Evolutionary conservation across 2,888 invertebrate genomes (phyloP), one percentile per base, ranked within the genome.

Genomic region (Glomeris marginata): DNA sequence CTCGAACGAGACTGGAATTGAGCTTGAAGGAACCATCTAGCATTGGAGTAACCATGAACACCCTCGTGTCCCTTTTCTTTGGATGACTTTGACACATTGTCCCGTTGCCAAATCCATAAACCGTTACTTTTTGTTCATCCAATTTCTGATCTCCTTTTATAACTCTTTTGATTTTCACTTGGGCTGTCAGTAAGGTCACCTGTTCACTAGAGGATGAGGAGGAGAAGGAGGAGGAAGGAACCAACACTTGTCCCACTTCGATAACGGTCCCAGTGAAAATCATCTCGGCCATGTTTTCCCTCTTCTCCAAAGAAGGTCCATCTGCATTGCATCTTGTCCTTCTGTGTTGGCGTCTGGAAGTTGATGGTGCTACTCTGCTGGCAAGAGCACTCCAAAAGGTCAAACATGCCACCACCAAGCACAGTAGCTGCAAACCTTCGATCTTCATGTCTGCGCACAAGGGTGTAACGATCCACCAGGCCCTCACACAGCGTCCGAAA

Each of bases 1-100:
- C 56, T 37, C 63, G 55, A 11, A 67, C 54, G 1, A 67, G 56
- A 46, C 65, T 65, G 4, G 66, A 66, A 52, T 65, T 65, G 43
- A 67, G 59, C 49, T 57, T 56, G 33, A 66, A 56, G 34, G n/a
- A 11, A 13, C 56, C 55, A 38, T 60, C 56, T 11, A 50, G 49
- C 22, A 54, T 57, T 40, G 54, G 52, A 40, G 54, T 59, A 22
- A 64, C 58, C 50, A 66, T 43, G 53, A 67, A 67, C 40, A 67
- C 66, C 46, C 63, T 58, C 6, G 67, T 67, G 47, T 66, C 67
- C 45, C 59, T 58, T 41, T 58, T 58, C 5, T 59, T 52, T 1
- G 65, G 60, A n/a, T 56, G 50, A 49, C 60, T 63, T 11, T 59
- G 53, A 55, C 67, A 67, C n/a, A 67, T 61, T 22, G 53, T 47